These are phyloP conservation scores for Stomatorhinus walkeri DNA, from an alignment of 2,797 vertebrate genomes.

Conservation along the genomic window DNA sequence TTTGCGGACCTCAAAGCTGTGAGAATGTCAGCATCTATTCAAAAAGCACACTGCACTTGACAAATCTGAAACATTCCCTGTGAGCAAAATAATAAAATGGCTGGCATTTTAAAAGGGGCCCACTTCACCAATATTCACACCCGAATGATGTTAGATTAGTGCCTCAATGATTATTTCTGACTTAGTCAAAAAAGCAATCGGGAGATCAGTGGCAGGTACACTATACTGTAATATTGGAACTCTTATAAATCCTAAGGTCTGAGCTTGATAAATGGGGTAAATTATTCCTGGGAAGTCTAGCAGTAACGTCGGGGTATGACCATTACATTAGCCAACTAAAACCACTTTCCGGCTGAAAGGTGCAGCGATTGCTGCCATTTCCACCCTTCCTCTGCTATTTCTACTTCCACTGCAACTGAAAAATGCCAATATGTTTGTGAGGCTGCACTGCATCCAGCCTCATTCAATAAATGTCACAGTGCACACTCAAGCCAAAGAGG, in stretches of 20 bases:
- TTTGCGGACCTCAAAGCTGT: neutral
- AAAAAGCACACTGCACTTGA: neutral
- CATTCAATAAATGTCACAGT: slow-evolving; percentile 12
- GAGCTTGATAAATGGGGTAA: slow-evolving; percentile 15
- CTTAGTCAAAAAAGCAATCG: slow-evolving; percentile 5
- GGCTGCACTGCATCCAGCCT: neutral
- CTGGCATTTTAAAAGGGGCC: neutral
- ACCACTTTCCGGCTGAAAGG: neutral
- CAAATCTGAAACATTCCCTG: neutral
- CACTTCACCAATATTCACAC: slow-evolving; percentile 14
- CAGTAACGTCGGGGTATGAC: slow-evolving; percentile 11
- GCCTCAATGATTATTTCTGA: slow-evolving; percentile 11
- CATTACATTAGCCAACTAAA: neutral
- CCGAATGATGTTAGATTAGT: neutral
- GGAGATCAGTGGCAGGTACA: slow-evolving; percentile 16
- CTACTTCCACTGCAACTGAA: neutral
- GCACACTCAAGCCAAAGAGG: neutral
- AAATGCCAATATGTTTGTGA: neutral
- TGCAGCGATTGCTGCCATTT: neutral
- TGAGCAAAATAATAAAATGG: neutral
- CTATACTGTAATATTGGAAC: neutral
- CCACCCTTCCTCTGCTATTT: neutral
- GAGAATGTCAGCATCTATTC: neutral
- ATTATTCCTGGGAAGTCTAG: slow-evolving; percentile 18
- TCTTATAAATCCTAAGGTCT: neutral